Evolutionary conservation across 2,888 invertebrate species (phyloP).

Genomic region (Theretra japonica): DNA sequence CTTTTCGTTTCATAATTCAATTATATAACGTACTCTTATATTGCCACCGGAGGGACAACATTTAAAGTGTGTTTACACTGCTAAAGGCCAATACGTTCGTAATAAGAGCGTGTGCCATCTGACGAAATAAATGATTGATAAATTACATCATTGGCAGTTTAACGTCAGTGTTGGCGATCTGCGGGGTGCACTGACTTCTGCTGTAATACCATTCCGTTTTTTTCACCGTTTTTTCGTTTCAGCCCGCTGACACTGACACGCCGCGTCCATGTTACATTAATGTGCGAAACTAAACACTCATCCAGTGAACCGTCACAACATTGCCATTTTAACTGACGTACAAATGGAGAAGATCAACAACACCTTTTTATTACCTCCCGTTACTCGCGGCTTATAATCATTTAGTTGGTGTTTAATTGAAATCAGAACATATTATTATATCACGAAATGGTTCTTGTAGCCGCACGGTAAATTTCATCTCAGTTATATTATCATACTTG

Average conservation of each 20-base stretch:
- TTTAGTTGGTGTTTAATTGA: conserved; percentile 32
- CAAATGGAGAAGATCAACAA: conserved; percentile 56
- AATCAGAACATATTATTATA: conserved; percentile 29
- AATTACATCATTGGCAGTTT: conserved; percentile 26
- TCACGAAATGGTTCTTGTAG: neutral
- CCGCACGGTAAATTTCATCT: neutral
- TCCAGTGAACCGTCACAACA: conserved; percentile 60
- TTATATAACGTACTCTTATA: neutral
- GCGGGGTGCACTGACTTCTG: conserved; percentile 50
- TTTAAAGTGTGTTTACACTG: neutral
- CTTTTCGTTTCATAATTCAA: neutral
- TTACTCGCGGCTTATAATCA: conserved; percentile 49
- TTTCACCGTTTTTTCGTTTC: conserved; percentile 56
- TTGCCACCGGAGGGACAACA: too few relatives aligned
- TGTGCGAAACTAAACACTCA: conserved; percentile 61
- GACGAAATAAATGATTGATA: conserved; percentile 21
- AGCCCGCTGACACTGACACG: conserved; percentile 70
- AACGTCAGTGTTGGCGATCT: conserved; percentile 35
- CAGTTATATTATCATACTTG: neutral
- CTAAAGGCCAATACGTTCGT: neutral
- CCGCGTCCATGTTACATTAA: conserved; percentile 55
- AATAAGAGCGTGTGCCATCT: neutral
- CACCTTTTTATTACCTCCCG: conserved; percentile 56
- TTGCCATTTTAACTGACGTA: conserved; percentile 49
- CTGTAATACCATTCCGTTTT: conserved; percentile 47